Conservation (phyloP, 2,113 vertebrate species). For the Charina bottae region DNA sequence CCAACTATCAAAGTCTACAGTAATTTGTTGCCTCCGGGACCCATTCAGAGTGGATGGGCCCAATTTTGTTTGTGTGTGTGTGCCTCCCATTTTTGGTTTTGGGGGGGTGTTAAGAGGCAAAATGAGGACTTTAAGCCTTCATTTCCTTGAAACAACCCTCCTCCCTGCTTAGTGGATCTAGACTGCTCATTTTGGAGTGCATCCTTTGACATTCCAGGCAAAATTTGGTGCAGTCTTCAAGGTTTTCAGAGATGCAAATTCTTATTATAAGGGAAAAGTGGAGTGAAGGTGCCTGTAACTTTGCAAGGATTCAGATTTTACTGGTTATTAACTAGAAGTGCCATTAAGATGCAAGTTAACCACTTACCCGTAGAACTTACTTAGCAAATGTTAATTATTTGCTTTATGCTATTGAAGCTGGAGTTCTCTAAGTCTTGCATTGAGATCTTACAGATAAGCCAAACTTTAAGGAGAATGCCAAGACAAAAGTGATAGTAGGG, state of each 20-base stretch:
- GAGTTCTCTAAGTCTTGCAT: neutral
- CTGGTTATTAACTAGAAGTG: slow-evolving; percentile 58
- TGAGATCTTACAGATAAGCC: neutral
- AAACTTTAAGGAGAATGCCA: neutral
- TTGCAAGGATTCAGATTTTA: slow-evolving; percentile 51
- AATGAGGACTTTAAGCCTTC: neutral
- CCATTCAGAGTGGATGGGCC: neutral
- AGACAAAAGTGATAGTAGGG: neutral
- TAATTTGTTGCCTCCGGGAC: too few species aligned
- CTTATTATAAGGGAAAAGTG: slow-evolving; percentile 1
- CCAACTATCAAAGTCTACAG: neutral
- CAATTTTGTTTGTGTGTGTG: neutral
- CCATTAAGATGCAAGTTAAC: slow-evolving; percentile 13
- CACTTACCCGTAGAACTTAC: neutral
- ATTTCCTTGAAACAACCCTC: neutral
- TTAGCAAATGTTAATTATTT: neutral
- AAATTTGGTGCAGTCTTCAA: neutral
- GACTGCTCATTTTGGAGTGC: neutral
- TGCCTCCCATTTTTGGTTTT: neutral
- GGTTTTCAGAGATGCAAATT: neutral
- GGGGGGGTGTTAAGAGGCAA: neutral
- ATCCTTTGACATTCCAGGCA: neutral
- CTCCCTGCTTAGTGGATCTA: neutral
- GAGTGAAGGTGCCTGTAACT: neutral
- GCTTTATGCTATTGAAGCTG: neutral